These are phyloP conservation scores for Zosterops lateralis DNA, from an alignment of 2,113 vertebrate species.

Conservation along the genomic window DNA sequence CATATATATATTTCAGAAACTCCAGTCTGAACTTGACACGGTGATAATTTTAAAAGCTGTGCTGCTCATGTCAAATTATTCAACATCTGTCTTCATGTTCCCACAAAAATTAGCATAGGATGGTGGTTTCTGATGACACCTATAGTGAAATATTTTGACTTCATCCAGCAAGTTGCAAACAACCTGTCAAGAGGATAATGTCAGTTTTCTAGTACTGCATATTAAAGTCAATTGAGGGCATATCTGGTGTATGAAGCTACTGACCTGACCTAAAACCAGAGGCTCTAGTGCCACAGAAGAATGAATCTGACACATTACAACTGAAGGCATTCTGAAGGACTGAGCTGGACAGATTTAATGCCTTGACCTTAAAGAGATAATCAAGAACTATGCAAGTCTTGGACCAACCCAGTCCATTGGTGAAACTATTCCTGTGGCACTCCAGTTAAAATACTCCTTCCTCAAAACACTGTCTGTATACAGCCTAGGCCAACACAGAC, in stretches of 20 bases:
- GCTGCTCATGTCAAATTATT: slow-evolving; percentile 81
- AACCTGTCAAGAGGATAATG: slow-evolving; percentile 82
- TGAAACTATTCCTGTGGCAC: background rate
- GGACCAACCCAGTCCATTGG: background rate
- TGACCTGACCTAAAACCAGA: slow-evolving; percentile 41
- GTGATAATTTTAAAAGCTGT: slow-evolving; percentile 79
- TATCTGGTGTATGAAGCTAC: slow-evolving; percentile 36
- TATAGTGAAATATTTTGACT: slow-evolving; percentile 85
- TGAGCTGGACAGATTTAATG: background rate
- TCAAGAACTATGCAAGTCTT: background rate
- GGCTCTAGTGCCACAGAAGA: background rate
- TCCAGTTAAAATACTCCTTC: background rate
- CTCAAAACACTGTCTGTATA: background rate
- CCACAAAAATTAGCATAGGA: slow-evolving; percentile 83
- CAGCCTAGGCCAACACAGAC: background rate
- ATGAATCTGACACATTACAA: background rate
- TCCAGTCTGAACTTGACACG: slow-evolving; percentile 55
- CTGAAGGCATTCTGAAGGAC: background rate
- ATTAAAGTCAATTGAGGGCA: slow-evolving; percentile 71
- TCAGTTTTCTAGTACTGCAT: slow-evolving; percentile 74
- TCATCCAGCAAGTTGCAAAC: slow-evolving; percentile 80
- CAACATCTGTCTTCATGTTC: slow-evolving; percentile 84
- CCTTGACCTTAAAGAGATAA: background rate
- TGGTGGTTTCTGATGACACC: slow-evolving; percentile 82
- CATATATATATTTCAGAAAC: slow-evolving; percentile 26